A percentile compares a stretch with the other conserved stretches of the same genome.
Conservation (phyloP, 2,888 invertebrate species). For the Tricholauxania praeusta region DNA sequence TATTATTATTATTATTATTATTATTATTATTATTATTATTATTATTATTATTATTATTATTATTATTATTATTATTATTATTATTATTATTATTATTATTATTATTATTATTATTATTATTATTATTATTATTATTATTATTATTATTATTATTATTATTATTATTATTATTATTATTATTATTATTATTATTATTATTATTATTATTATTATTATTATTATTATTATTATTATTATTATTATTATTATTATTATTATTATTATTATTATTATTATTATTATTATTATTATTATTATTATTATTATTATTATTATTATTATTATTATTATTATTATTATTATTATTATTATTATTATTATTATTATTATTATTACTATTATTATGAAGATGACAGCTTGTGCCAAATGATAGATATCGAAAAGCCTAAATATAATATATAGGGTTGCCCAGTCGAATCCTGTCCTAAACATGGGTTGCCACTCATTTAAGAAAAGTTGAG, state of each 20-base stretch:
- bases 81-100: conserved; percentile 2
- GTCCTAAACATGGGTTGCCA: too few species aligned
- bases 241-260: conserved; percentile 6
- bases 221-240: conserved; percentile 6
- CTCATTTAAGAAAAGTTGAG: too few species aligned
- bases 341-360: conserved; percentile 6
- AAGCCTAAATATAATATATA: too few species aligned
- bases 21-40: not conserved
- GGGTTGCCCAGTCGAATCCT: too few species aligned
- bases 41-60: conserved; percentile 6
- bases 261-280: not conserved
- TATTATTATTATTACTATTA: conserved; percentile 9
- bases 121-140: conserved; percentile 9
- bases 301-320: not conserved
- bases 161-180: not conserved
- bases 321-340: conserved; percentile 9
- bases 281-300: not conserved
- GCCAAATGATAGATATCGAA: too few species aligned
- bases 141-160: conserved; percentile 2
- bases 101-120: conserved; percentile 9
- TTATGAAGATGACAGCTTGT: too few species aligned
- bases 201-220: conserved; percentile 2
- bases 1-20: conserved; percentile 2
- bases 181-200: not conserved
- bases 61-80: conserved; percentile 6